Evolutionary conservation across 2,113 vertebrate genomes (phyloP), one percentile per base, ranked within the genome.

Genomic region (Gnathonemus longibarbis): DNA sequence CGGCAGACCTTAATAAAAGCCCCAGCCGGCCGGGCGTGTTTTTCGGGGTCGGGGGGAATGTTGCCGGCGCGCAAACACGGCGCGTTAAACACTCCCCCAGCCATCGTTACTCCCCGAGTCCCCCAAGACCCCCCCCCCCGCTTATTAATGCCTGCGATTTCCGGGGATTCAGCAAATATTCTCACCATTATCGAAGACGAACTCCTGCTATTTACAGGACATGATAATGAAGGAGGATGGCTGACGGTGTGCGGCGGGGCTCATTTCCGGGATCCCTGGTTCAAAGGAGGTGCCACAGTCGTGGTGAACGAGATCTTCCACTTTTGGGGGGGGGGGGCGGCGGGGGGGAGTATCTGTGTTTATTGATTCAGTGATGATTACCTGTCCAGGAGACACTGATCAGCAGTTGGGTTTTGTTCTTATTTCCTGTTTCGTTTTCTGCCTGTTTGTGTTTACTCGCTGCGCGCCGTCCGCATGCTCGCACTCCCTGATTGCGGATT

Each of bases 111-210:
- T 96, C 96, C 96, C 95, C 94, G 95, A 94, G 95, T 96, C 97
- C 97, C 96, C 94, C 93, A 95, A 97, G 96, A 96, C 93, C 94
- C 94, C 46, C 46, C 46, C 49, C 49, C 13, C 98, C 95, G 97
- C 97, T 98, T 97, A 98, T 98, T 98, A 96, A 98, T 97, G 94
- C 92, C 92, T 89, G 93, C 93, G 94, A 97, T 97, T 98, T 96
- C 96, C 94, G 90, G 88, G 95, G 95, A 95, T 96, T 97, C 96
- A 96, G 96, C 96, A 97, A 95, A 97, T 96, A 95, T 94, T 95
- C 96, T 96, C 92, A 92, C 94, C 9, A 1, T 95, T 96, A 97
- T 96, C 97, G 96, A 97, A 96, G 96, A 96, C 94, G 91, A 97
- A 96, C 95, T 96, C 96, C 93, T 96, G 96, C 96, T 96, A 96